A percentile compares a stretch with the other conserved stretches of the same genome.
phyloP scores from a whole-genome alignment of 2,797 vertebrate genomes.

The Micromesistius poutassou region DNA sequence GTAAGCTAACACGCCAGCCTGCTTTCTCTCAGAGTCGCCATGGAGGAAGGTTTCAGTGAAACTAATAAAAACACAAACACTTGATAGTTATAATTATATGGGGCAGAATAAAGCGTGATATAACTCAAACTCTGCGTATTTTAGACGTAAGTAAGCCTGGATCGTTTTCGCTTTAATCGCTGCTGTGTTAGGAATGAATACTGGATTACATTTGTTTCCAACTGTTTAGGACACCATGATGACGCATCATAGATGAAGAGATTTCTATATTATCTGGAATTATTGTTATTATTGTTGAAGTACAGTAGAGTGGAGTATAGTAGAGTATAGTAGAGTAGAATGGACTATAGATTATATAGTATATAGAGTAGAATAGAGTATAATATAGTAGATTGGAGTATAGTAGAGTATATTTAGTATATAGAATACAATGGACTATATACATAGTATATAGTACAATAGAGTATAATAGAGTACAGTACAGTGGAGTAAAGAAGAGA shows the following conservation, averaged over 20 bases:
- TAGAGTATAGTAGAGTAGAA: background rate
- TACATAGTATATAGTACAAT: background rate
- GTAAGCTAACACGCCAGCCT: background rate
- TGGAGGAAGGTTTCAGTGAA: background rate
- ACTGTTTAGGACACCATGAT: background rate
- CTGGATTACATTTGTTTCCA: background rate
- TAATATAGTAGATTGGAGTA: no score
- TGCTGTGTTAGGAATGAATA: background rate
- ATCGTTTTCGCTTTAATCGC: background rate
- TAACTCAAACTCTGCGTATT: slow-evolving; percentile 2
- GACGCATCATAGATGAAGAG: background rate
- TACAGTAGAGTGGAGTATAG: background rate
- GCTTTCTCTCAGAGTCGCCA: background rate
- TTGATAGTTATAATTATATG: background rate
- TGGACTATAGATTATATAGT: background rate
- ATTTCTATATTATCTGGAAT: background rate
- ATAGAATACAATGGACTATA: background rate
- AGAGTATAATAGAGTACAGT: background rate
- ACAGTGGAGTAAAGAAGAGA: background rate
- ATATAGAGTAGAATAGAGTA: background rate
- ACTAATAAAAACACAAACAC: slow-evolving; percentile 5
- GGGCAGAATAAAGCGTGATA: background rate
- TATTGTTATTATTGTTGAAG: no score
- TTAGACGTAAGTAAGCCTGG: background rate
- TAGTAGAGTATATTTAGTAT: no score